Conservation (phyloP, 2,797 vertebrate species). For the Geotria australis region DNA sequence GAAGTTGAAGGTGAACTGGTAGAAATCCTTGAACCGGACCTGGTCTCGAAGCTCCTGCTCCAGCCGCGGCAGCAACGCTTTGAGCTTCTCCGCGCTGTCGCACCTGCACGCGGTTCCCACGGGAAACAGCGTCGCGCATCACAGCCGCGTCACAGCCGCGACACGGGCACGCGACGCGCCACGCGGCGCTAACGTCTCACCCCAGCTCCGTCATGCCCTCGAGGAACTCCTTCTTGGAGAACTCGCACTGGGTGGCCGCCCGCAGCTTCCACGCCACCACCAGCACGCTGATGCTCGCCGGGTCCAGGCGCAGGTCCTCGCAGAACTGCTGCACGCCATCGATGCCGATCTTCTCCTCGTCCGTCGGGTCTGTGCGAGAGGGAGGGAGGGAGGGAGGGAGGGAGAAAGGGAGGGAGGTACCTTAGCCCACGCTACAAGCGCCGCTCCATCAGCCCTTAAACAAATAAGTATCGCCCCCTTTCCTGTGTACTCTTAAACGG, state of each 20-base stretch:
- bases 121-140: not conserved
- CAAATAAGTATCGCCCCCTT: too few species aligned
- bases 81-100: slow-evolving; percentile 93
- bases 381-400: too few species aligned
- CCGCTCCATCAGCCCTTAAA: too few species aligned
- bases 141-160: too few species aligned
- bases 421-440: too few species aligned
- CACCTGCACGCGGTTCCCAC: slow-evolving; percentile 19
- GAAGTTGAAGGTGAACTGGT: slow-evolving; percentile 99
- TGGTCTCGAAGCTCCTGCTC: slow-evolving; percentile 93
- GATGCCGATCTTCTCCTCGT: slow-evolving; percentile 95
- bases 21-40: slow-evolving; percentile 93
- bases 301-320: slow-evolving; percentile 66
- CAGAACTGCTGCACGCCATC: slow-evolving; percentile 92
- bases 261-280: slow-evolving; percentile 93
- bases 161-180: too few species aligned
- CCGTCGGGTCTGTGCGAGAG: slow-evolving; percentile 40
- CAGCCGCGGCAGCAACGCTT: slow-evolving; percentile 90
- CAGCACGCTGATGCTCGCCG: slow-evolving; percentile 72
- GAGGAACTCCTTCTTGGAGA: slow-evolving; percentile 82
- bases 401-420: too few species aligned
- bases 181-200: slow-evolving; percentile 19
- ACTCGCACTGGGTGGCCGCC: slow-evolving; percentile 83
- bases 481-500: too few species aligned
- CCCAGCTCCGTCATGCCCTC: slow-evolving; percentile 80